Percentiles rank a stretch among this genome's conserved stretches.
Evolutionary conservation across 2,888 invertebrate genomes (phyloP).

Genomic region (Falcaria lacertinaria): DNA sequence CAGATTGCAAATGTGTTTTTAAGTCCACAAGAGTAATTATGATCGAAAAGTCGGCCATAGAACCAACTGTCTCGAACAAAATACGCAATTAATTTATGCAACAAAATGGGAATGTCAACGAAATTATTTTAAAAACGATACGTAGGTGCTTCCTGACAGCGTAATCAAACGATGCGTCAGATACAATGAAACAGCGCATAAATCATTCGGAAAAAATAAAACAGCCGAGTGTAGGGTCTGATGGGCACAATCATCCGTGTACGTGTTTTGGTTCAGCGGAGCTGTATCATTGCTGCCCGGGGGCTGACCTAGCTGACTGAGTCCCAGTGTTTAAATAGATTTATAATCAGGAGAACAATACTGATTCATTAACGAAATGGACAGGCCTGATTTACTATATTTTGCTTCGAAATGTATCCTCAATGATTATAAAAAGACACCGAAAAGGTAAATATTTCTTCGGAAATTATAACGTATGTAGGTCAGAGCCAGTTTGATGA

Average conservation of each 20-base stretch:
- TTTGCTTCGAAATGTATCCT: no score
- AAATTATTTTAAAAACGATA: not conserved
- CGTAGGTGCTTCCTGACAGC: not conserved
- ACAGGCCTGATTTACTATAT: no score
- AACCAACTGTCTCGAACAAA: not conserved
- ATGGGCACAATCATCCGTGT: constrained; percentile 29
- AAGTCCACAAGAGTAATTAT: not conserved
- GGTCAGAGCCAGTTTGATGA: no score
- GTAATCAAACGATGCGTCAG: constrained; percentile 18
- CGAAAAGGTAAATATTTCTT: no score
- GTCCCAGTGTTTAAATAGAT: no score
- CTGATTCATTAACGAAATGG: no score
- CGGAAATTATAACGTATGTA: no score
- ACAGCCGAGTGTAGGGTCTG: constrained; percentile 15
- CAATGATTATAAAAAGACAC: no score
- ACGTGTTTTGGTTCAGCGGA: constrained; percentile 25
- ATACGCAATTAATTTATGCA: not conserved
- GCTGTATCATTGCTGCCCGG: constrained; percentile 10
- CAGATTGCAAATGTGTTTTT: not conserved
- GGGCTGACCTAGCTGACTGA: no score
- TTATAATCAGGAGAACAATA: no score
- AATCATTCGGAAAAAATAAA: constrained; percentile 2
- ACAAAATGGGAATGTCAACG: not conserved
- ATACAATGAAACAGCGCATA: constrained; percentile 26
- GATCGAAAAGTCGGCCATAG: no score